Evolutionary conservation across 2,797 vertebrate genomes (phyloP).

Genomic region (Chaetodon trifasciatus): DNA sequence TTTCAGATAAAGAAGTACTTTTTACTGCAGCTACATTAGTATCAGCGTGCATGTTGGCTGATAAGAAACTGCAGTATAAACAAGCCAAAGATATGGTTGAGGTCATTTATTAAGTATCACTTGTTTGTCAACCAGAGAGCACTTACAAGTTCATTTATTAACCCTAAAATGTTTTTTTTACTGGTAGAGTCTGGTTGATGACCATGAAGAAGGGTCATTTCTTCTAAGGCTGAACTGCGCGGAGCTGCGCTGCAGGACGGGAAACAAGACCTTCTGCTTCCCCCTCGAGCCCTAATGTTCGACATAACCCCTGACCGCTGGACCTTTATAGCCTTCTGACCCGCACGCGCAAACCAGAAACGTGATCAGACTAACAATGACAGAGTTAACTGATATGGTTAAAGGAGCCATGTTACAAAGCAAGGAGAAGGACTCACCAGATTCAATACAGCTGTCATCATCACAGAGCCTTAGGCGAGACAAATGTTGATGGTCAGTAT

Average conservation of each 20-base stretch:
- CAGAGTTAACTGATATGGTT: too few relatives aligned
- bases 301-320: background rate
- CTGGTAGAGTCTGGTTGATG: slow-evolving; percentile 83
- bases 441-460: background rate
- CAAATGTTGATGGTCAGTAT: background rate
- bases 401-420: background rate
- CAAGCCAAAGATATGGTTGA: background rate
- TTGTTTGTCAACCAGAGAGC: background rate
- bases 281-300: slow-evolving; percentile 73
- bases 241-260: slow-evolving; percentile 91
- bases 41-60: too few relatives aligned
- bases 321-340: background rate
- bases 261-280: slow-evolving; percentile 93
- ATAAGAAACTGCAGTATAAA: background rate
- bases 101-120: background rate
- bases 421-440: background rate
- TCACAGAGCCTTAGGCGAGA: background rate
- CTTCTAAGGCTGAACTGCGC: slow-evolving; percentile 83
- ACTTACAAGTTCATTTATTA: background rate
- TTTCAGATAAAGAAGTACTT: too few relatives aligned
- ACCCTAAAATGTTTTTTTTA: background rate
- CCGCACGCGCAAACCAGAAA: background rate
- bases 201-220: slow-evolving; percentile 87
- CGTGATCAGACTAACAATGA: background rate
- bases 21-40: background rate